Evolutionary conservation across 2,113 vertebrate genomes (phyloP).

Genomic region (Protobothrops mucrosquamatus): DNA sequence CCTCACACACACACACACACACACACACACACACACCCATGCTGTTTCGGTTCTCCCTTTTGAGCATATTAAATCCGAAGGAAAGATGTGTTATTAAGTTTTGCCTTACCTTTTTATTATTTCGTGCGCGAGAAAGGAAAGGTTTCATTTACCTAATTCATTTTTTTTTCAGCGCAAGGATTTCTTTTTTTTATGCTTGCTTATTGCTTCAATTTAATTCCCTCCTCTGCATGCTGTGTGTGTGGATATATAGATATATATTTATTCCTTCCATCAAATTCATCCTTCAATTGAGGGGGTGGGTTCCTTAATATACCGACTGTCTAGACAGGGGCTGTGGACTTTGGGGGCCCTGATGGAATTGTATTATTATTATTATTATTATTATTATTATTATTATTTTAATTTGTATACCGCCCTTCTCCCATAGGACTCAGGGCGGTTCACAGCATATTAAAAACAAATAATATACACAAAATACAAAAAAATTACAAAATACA

Average conservation of each 20-base stretch:
- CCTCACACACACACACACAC: neutral
- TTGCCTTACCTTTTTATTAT: slow-evolving; percentile 67
- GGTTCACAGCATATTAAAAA: too few relatives aligned
- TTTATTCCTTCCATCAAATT: slow-evolving; percentile 49
- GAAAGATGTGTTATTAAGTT: slow-evolving; percentile 60
- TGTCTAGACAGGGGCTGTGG: slow-evolving; percentile 11
- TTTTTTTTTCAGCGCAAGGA: slow-evolving; percentile 41
- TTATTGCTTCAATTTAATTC: slow-evolving; percentile 40
- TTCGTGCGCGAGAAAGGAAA: slow-evolving; percentile 51
- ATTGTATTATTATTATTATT: too few relatives aligned
- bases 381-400: too few relatives aligned
- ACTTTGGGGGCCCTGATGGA: neutral
- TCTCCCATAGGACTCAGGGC: too few relatives aligned
- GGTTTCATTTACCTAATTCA: slow-evolving; percentile 60
- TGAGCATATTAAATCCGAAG: slow-evolving; percentile 50
- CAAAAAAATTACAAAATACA: too few relatives aligned
- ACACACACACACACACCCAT: too few relatives aligned
- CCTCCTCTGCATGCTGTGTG: slow-evolving; percentile 22
- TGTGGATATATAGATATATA: slow-evolving; percentile 33
- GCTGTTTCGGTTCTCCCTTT: slow-evolving; percentile 19
- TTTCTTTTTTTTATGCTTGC: slow-evolving; percentile 48
- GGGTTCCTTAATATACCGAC: neutral
- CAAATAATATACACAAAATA: too few relatives aligned
- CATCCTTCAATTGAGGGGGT: slow-evolving; percentile 24
- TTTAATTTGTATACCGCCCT: too few relatives aligned